Evolutionary conservation across 1,140 invertebrate genomes (phyloP).

Genomic region (Diabrotica virgifera): DNA sequence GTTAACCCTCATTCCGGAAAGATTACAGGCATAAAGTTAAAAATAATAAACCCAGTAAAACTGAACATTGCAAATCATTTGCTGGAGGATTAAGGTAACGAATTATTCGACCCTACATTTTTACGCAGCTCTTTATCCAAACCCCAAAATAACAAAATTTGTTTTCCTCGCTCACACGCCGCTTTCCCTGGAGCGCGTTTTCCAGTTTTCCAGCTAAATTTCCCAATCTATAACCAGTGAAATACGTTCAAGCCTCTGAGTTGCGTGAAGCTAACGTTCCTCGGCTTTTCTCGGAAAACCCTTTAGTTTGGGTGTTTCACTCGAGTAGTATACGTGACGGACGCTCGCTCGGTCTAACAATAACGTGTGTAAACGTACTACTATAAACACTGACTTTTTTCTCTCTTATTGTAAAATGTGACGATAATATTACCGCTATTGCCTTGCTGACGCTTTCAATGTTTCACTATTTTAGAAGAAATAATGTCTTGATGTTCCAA

Average conservation of each 20-base stretch:
- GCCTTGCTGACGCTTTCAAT: background rate
- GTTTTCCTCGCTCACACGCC: background rate
- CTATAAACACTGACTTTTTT: background rate
- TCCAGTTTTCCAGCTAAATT: background rate
- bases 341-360: background rate
- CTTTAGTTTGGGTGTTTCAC: conserved; percentile 40
- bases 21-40: too few relatives aligned
- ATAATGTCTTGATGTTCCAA: background rate
- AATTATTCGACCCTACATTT: too few relatives aligned
- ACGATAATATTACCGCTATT: background rate
- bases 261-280: conserved; percentile 41
- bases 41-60: too few relatives aligned
- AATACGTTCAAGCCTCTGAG: conserved; percentile 14
- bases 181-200: background rate
- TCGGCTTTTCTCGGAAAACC: conserved; percentile 40
- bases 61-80: too few relatives aligned
- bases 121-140: too few relatives aligned
- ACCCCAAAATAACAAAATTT: background rate
- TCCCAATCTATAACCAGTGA: conserved; percentile 1
- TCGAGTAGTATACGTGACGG: conserved; percentile 16
- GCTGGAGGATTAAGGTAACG: too few relatives aligned
- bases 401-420: background rate
- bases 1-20: too few relatives aligned
- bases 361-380: background rate
- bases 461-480: background rate